phyloP scores from a whole-genome alignment of 2,113 vertebrate species.

The Entelurus aequoreus region DNA sequence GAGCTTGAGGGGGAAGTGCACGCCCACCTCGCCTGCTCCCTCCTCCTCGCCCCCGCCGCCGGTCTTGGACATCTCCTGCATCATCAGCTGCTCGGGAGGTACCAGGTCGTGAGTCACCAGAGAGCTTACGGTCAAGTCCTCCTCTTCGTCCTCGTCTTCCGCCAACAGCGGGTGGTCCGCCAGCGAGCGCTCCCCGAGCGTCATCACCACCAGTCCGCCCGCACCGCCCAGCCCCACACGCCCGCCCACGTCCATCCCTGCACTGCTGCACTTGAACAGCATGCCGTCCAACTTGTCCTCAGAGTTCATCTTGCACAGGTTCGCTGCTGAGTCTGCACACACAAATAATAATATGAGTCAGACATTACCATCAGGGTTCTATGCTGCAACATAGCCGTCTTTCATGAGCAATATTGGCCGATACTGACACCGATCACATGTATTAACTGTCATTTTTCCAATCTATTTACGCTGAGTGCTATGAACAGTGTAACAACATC shows the following conservation, averaged over 20 bases:
- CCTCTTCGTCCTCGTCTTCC: constrained; percentile 70
- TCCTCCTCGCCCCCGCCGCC: constrained; percentile 80
- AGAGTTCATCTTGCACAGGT: constrained; percentile 86
- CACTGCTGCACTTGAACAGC: constrained; percentile 92
- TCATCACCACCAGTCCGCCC: constrained; percentile 73
- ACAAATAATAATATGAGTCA: too few species aligned
- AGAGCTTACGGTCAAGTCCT: constrained; percentile 81
- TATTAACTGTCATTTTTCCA: too few species aligned
- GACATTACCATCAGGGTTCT: too few species aligned
- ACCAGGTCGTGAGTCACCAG: constrained; percentile 90
- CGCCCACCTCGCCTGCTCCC: constrained; percentile 76
- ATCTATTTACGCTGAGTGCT: too few species aligned
- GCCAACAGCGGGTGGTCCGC: constrained; percentile 86
- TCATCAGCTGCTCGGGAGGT: constrained; percentile 94
- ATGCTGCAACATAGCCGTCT: too few species aligned
- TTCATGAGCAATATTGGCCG: too few species aligned
- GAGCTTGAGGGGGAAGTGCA: constrained; percentile 79
- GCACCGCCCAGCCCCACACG: constrained; percentile 65
- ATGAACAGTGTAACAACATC: too few species aligned
- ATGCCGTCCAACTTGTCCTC: constrained; percentile 95
- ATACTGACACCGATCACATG: too few species aligned
- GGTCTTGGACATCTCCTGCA: constrained; percentile 94
- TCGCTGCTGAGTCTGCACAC: constrained; percentile 3
- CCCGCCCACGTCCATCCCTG: constrained; percentile 63
- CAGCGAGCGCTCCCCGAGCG: constrained; percentile 84